Evolutionary conservation across 2,113 vertebrate species (phyloP), one percentile per base, ranked within the genome.

Genomic region (Archilochus colubris): DNA sequence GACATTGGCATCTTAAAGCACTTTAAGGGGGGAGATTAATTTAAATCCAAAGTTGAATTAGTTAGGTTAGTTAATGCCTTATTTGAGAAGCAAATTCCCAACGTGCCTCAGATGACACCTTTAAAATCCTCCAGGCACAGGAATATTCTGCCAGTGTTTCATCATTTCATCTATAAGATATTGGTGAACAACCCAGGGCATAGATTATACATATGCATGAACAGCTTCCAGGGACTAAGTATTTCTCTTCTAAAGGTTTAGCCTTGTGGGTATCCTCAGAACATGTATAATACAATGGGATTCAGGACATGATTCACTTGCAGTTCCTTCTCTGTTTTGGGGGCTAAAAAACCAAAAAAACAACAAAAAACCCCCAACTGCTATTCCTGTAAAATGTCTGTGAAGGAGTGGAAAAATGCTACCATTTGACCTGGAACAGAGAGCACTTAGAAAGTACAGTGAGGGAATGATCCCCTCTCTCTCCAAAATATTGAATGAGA

Each of bases 371-470:
- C 36, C 8, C 36, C 36, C 30, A 86, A 81, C 10, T 66, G 36
- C 5, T 68, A 31, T 17, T 86, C 25, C 50, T 44, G 36, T 88
- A 46, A 78, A 88, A 51, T 20, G 88, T 63, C 78, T 55, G 25
- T 70, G 51, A 54, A 92, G 54, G 54, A 92, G 58, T 84, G 73
- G 64, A 91, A 93, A 89, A 88, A 77, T 18, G 40, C 23, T 89
- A 30, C 44, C 0, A 0, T 77, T 83, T 81, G 77, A 84, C 55
- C 63, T 81, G 51, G 69, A 92, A 83, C 83, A 91, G 58, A 73
- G 31, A 73, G 31, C 73, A 80, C 63, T 88, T 83, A 31, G 63
- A 85, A 28, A 83, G 54, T 44, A 40, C 0, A 4, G 38, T 36
- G 44, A 82, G 10, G 18, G 23, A 75, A 40, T 3, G 1, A 89